Evolutionary conservation across 2,797 vertebrate genomes (phyloP).

Genomic region (Gobio occitaniae): DNA sequence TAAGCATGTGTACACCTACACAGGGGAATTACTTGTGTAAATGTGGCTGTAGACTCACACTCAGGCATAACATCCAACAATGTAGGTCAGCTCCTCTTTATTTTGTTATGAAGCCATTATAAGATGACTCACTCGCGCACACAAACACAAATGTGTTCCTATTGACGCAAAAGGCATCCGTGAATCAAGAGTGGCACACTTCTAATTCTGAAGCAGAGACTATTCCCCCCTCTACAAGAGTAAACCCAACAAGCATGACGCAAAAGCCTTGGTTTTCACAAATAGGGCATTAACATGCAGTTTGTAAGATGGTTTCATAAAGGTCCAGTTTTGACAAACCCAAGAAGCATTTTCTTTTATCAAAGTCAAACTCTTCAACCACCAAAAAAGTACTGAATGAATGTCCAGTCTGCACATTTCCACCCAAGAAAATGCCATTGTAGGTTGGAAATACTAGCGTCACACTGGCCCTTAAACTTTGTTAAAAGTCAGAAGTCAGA

Average conservation of each 20-base stretch:
- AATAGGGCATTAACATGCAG: background rate
- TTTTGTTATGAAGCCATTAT: slow-evolving; percentile 6
- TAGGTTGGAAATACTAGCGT: too few relatives aligned
- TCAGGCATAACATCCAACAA: background rate
- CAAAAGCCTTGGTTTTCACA: background rate
- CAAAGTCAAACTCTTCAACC: background rate
- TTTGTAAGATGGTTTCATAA: background rate
- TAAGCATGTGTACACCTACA: slow-evolving; percentile 19
- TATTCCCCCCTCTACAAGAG: background rate
- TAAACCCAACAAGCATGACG: slow-evolving; percentile 13
- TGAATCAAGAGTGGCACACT: slow-evolving; percentile 10
- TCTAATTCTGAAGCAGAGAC: slow-evolving; percentile 25
- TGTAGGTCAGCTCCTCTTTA: slow-evolving; percentile 21
- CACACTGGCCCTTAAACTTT: too few relatives aligned
- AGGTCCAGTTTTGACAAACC: background rate
- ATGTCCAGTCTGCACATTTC: background rate
- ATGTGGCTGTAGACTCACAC: background rate
- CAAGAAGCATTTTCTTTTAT: background rate
- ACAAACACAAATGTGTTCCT: background rate
- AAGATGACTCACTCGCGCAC: slow-evolving; percentile 28
- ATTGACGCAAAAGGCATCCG: slow-evolving; percentile 26
- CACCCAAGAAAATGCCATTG: too few relatives aligned
- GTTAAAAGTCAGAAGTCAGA: too few relatives aligned
- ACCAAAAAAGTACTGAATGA: background rate
- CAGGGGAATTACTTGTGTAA: slow-evolving; percentile 6